Conservation (phyloP, 2,113 vertebrate species). For the Reinhardtius hippoglossoides region DNA sequence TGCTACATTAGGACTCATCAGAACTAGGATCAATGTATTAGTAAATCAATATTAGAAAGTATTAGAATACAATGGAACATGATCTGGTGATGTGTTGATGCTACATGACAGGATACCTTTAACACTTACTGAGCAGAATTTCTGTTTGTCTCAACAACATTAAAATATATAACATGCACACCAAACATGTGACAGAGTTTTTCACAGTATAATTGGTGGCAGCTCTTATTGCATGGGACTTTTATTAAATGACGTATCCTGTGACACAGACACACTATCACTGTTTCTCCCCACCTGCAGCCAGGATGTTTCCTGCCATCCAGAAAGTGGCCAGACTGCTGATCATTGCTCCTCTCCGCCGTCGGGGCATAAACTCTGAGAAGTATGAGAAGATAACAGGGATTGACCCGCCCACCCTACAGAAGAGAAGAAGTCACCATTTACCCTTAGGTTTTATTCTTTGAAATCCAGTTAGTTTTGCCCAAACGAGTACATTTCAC, state of each 20-base stretch:
- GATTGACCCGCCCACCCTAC: constrained; percentile 83
- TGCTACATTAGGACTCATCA: not conserved
- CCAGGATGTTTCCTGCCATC: constrained; percentile 86
- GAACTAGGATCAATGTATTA: not conserved
- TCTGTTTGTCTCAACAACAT: not conserved
- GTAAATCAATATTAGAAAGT: not conserved
- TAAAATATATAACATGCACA: not conserved
- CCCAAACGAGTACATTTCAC: not conserved
- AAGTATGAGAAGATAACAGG: constrained; percentile 87
- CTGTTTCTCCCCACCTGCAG: constrained; percentile 72
- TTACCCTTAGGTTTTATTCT: not conserved
- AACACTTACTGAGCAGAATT: not conserved
- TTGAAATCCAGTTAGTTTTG: not conserved
- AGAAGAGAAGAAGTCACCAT: constrained; percentile 14
- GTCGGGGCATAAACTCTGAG: constrained; percentile 83
- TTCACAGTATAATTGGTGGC: not conserved
- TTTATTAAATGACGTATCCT: not conserved
- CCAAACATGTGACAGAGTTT: not conserved
- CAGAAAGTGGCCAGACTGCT: constrained; percentile 85
- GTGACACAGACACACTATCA: not conserved
- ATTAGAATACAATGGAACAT: not conserved
- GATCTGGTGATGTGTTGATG: not conserved
- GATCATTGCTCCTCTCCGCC: constrained; percentile 81
- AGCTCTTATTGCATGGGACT: not conserved
- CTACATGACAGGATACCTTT: not conserved